phyloP scores from a whole-genome alignment of 2,888 invertebrate genomes.

The Camptogramma bilineatum region DNA sequence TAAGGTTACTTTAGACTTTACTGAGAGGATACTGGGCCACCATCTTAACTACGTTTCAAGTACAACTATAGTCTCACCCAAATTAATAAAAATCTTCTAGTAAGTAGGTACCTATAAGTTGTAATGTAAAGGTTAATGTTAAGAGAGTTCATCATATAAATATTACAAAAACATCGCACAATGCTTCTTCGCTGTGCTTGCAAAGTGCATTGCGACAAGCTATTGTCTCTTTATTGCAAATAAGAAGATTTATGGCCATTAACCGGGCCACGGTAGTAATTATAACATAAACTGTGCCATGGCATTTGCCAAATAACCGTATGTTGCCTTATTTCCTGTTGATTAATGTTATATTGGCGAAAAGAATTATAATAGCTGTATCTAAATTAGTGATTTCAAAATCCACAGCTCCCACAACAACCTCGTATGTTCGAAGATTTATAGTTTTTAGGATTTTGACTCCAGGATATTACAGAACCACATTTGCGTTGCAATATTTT shows the following conservation, averaged over 20 bases:
- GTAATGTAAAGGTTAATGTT: background rate
- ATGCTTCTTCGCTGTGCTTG: conserved; percentile 24
- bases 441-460: background rate
- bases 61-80: too few relatives aligned
- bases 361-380: background rate
- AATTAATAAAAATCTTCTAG: background rate
- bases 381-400: conserved; percentile 1
- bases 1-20: too few relatives aligned
- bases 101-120: too few relatives aligned
- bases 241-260: conserved; percentile 72
- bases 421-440: background rate
- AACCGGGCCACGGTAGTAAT: conserved; percentile 54
- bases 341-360: conserved; percentile 5
- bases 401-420: background rate
- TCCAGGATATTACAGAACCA: conserved; percentile 5
- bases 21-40: too few relatives aligned
- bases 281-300: conserved; percentile 17
- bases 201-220: conserved; percentile 65
- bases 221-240: conserved; percentile 75
- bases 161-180: background rate
- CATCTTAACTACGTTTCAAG: too few relatives aligned
- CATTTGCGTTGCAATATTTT: conserved; percentile 51
- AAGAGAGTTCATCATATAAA: background rate
- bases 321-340: conserved; percentile 8
- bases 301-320: conserved; percentile 32